Evolutionary conservation across 2,888 invertebrate genomes (phyloP), one percentile per base, ranked within the genome.

Genomic region (Phyllotreta cruciferae): DNA sequence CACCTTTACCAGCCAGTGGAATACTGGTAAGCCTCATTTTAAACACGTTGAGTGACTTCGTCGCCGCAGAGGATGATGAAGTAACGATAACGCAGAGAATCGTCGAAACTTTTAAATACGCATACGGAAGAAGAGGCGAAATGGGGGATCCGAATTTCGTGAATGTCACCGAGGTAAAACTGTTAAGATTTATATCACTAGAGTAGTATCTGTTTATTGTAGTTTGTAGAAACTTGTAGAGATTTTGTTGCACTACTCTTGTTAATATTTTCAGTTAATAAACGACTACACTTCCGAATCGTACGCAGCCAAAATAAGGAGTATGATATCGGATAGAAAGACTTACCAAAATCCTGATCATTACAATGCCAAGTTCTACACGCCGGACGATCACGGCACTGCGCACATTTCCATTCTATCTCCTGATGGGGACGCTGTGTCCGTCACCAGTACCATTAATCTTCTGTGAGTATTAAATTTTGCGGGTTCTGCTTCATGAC

Each of bases 371-470:
- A 80, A 86, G 11, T 86, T 85, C 70, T 70, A 76, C 0, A 83
- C 85, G 62, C 80, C 82, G 0, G 87, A 91, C 57, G 91, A 92
- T 79, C 90, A 92, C 76, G 97, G 98, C 57, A 98, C 98, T 0
- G 91, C 96, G 0, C 96, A 98, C 75, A 85, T 96, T 10, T 88
- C 91, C 0, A 88, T 96, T 3, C 73, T 97, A 39, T 90, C 90
- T 3, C 87, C 90, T 0, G 90, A 94, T 77, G 98, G 97, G n/a
- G 93, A 96, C 80, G 97, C 93, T 3, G 91, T 97, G 8, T 88
- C 94, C 0, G 90, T 90, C 8, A 98, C 98, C 0, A 92, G 93
- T 75, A 94, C 96, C 9, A 87, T 98, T n/a, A 98, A 98, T 79
- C 85, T 86, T 68, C 88, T 90, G 94, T 94, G 82, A 85, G 88